Evolutionary conservation across 2,888 invertebrate genomes (phyloP).

Genomic region (Caenorhabditis angaria): DNA sequence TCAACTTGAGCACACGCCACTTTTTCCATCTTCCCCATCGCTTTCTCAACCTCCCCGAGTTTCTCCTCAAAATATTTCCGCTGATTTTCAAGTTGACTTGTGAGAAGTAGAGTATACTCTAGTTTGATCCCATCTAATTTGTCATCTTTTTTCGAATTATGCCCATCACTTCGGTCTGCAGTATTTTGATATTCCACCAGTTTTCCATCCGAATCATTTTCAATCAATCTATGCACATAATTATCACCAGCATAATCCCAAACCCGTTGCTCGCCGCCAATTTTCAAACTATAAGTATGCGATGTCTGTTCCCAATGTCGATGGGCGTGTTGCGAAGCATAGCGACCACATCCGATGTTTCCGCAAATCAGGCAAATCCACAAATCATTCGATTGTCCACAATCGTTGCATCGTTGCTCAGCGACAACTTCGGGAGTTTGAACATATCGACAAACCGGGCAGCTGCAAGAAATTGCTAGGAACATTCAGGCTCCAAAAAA

Average conservation of each 20-base stretch:
- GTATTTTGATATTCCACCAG: slow-evolving; percentile 78
- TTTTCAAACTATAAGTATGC: slow-evolving; percentile 91
- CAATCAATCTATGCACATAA: slow-evolving; percentile 92
- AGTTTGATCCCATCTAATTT: slow-evolving; percentile 93
- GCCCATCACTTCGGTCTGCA: slow-evolving; percentile 19
- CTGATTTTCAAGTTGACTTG: slow-evolving; percentile 93
- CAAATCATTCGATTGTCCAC: slow-evolving; percentile 79
- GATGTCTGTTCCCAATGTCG: slow-evolving; percentile 93
- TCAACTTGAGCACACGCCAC: slow-evolving; percentile 71
- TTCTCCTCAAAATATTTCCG: slow-evolving; percentile 80
- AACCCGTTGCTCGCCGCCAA: slow-evolving; percentile 86
- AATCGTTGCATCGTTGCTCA: slow-evolving; percentile 78
- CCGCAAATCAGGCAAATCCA: slow-evolving; percentile 99
- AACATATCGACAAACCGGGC: slow-evolving; percentile 92
- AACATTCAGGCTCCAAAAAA: not conserved
- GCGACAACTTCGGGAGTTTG: slow-evolving; percentile 83
- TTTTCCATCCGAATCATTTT: slow-evolving; percentile 73
- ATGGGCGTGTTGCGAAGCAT: slow-evolving; percentile 89
- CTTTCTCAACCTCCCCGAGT: slow-evolving; percentile 78
- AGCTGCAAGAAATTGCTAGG: slow-evolving; percentile 80
- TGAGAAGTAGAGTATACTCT: slow-evolving; percentile 93
- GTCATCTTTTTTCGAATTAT: slow-evolving; percentile 78
- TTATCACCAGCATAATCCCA: slow-evolving; percentile 99
- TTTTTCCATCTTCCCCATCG: slow-evolving; percentile 75
- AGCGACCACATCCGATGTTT: slow-evolving; percentile 95